phyloP scores from a whole-genome alignment of 2,113 vertebrate species.

The Prunella himalayana region DNA sequence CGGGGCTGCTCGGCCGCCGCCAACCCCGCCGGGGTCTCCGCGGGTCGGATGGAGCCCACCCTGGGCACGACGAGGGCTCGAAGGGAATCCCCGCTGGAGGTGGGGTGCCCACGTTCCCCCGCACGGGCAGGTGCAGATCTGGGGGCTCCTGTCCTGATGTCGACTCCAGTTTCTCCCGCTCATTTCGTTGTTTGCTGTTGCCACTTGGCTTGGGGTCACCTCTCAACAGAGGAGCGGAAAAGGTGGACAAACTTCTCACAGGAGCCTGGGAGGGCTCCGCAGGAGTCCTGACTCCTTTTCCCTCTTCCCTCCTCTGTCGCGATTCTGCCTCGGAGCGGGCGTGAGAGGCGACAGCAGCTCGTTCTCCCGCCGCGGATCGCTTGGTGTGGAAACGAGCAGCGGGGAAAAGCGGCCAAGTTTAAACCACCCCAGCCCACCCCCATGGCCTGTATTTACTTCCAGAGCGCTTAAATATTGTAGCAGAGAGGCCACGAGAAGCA shows the following conservation, averaged over 20 bases:
- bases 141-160: not conserved
- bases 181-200: not conserved
- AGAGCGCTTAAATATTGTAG: not conserved
- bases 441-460: not conserved
- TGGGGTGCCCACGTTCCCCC: not conserved
- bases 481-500: not conserved
- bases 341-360: not conserved
- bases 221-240: not conserved
- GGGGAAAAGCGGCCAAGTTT: not conserved
- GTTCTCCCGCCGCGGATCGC: not conserved
- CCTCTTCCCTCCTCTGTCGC: not conserved
- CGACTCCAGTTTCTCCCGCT: not conserved
- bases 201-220: not conserved
- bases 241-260: not conserved
- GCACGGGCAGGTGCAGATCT: not conserved
- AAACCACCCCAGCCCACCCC: not conserved
- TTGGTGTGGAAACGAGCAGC: not conserved
- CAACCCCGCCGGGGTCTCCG: not conserved
- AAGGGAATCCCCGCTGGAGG: not conserved
- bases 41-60: not conserved
- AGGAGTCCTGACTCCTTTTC: not conserved
- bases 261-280: not conserved
- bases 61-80: accelerated
- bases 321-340: not conserved
- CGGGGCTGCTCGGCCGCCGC: too few species aligned